These are phyloP conservation scores for Drosophila lacertosa DNA, from an alignment of 1,140 invertebrate species.

Conservation along the genomic window DNA sequence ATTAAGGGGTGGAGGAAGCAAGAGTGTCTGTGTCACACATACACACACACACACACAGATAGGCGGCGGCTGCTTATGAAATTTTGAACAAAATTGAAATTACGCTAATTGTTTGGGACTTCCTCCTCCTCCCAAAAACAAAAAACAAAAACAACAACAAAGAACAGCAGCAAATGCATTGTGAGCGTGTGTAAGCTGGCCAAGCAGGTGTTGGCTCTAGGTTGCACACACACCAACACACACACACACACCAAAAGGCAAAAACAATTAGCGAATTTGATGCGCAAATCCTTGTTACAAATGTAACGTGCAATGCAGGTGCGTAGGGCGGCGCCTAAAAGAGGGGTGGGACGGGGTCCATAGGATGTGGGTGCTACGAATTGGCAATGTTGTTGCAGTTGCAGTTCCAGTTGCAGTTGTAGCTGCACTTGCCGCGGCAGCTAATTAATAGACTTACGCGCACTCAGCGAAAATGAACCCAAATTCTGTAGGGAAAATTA, in stretches of 20 bases:
- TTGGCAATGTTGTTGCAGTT: slow-evolving; percentile 10
- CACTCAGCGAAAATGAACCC: not conserved
- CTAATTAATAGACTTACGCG: slow-evolving; percentile 72
- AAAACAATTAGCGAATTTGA: slow-evolving; percentile 83
- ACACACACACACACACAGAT: slow-evolving; percentile 24
- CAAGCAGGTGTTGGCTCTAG: slow-evolving; percentile 27
- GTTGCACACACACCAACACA: not conserved
- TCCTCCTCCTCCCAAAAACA: no score
- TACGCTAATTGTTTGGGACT: slow-evolving; percentile 84
- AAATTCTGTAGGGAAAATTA: no score
- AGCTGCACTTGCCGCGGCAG: slow-evolving; percentile 44
- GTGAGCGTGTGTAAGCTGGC: slow-evolving; percentile 1
- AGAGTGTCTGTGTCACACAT: slow-evolving; percentile 28
- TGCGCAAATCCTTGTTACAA: slow-evolving; percentile 74
- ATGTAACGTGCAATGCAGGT: slow-evolving; percentile 27
- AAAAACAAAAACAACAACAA: slow-evolving; percentile 4
- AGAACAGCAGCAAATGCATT: not conserved
- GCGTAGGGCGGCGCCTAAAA: not conserved
- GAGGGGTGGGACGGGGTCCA: no score
- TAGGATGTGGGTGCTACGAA: not conserved
- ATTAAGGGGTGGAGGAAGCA: not conserved
- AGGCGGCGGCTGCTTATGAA: slow-evolving; percentile 76
- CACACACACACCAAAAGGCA: slow-evolving; percentile 46
- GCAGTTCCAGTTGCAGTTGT: not conserved
- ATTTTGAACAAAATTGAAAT: slow-evolving; percentile 84